A percentile compares a stretch with the other conserved stretches of the same genome.
phyloP scores from a whole-genome alignment of 2,113 vertebrate genomes.

The Diglossa brunneiventris region DNA sequence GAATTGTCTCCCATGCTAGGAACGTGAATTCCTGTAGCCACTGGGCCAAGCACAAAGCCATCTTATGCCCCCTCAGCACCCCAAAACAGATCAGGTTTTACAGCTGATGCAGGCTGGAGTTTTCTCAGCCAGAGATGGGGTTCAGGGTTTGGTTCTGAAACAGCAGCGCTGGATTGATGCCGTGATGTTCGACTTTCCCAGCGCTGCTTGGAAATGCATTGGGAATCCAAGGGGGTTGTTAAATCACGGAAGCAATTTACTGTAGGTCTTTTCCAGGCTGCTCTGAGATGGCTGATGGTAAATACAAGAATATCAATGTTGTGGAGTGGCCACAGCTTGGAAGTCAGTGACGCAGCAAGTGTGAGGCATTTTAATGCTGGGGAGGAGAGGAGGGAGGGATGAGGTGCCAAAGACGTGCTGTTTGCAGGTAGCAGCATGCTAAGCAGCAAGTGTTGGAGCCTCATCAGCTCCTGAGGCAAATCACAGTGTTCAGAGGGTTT shows the following conservation, averaged over 20 bases:
- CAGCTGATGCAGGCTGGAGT: accelerated
- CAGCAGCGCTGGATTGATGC: accelerated
- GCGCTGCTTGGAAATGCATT: background rate
- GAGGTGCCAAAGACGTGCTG: accelerated
- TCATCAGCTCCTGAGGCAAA: background rate
- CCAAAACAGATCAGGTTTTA: background rate
- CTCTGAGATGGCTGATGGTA: background rate
- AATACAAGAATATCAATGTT: background rate
- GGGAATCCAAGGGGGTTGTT: background rate
- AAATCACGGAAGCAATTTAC: background rate
- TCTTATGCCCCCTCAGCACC: background rate
- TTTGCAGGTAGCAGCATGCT: background rate
- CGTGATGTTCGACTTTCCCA: background rate
- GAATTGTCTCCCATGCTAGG: background rate
- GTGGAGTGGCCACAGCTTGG: background rate
- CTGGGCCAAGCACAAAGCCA: background rate
- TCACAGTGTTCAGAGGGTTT: background rate
- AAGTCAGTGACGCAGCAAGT: background rate
- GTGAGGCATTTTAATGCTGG: background rate
- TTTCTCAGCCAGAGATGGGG: background rate
- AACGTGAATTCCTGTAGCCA: accelerated
- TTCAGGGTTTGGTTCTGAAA: background rate
- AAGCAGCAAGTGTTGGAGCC: accelerated
- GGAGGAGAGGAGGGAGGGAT: background rate
- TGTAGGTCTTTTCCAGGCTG: background rate